A percentile compares a stretch with the other conserved stretches of the same genome.
These are phyloP conservation scores for Drosophila sechellia DNA, from an alignment of 1,140 invertebrate genomes.

Conservation along the genomic window DNA sequence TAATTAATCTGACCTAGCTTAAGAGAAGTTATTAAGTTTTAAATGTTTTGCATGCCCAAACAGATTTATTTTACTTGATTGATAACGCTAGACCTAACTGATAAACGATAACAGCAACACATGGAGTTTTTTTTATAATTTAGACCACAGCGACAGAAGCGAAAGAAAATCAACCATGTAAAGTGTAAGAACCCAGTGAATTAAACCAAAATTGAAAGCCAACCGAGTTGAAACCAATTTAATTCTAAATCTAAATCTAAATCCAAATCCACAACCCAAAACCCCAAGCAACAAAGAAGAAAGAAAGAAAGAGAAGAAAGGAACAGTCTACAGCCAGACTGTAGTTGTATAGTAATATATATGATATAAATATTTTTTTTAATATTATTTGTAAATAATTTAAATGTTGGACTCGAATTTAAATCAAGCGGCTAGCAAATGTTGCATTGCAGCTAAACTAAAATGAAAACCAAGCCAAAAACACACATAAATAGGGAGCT, in stretches of 20 bases:
- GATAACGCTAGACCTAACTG: slow-evolving; percentile 17
- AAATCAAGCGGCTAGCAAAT: slow-evolving; percentile 54
- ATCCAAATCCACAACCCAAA: not conserved
- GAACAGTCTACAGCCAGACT: slow-evolving; percentile 58
- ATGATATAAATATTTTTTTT: slow-evolving; percentile 58
- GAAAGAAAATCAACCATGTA: slow-evolving; percentile 22
- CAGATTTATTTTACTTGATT: slow-evolving; percentile 32
- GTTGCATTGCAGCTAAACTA: slow-evolving; percentile 49
- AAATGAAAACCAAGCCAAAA: slow-evolving; percentile 52
- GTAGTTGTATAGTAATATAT: slow-evolving; percentile 58
- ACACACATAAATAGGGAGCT: slow-evolving; percentile 23
- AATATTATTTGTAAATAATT: slow-evolving; percentile 77
- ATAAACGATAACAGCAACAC: slow-evolving; percentile 3
- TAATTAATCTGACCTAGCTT: slow-evolving; percentile 6
- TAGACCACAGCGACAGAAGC: slow-evolving; percentile 32
- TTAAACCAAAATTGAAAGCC: slow-evolving; percentile 49
- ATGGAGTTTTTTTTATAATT: slow-evolving; percentile 51
- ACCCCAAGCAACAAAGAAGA: slow-evolving; percentile 11
- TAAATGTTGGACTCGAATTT: slow-evolving; percentile 82
- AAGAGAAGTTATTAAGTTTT: slow-evolving; percentile 37
- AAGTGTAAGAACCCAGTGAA: slow-evolving; percentile 57
- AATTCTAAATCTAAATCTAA: slow-evolving; percentile 9
- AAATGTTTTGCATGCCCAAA: slow-evolving; percentile 31
- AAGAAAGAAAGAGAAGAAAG: slow-evolving; percentile 18
- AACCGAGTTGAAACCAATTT: slow-evolving; percentile 28